Percentiles rank a stretch among this genome's conserved stretches.
Conservation (phyloP, 1,140 invertebrate species). For the Meloidogyne chitwoodi region DNA sequence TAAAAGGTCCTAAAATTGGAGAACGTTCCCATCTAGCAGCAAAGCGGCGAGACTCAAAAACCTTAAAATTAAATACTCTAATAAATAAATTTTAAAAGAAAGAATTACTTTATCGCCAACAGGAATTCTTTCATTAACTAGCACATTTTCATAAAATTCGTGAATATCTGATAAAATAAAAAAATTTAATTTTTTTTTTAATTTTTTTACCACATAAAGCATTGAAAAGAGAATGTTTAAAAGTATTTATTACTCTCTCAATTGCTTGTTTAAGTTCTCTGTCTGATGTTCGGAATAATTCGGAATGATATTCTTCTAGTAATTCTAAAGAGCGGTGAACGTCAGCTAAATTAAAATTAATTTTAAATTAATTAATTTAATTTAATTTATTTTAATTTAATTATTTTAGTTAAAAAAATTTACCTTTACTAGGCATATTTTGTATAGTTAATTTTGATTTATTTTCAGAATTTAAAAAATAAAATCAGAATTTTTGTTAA, state of each 20-base stretch:
- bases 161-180: constrained; percentile 32
- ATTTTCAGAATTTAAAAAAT: too few relatives aligned
- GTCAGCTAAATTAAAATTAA: constrained; percentile 28
- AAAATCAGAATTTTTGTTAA: too few relatives aligned
- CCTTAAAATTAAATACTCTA: too few relatives aligned
- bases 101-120: constrained; percentile 1
- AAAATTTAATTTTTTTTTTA: neutral
- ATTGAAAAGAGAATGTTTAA: constrained; percentile 40
- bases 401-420: neutral
- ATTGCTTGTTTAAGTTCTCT: constrained; percentile 34
- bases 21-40: constrained; percentile 33
- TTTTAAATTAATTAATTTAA: neutral
- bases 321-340: constrained; percentile 43
- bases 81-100: too few relatives aligned
- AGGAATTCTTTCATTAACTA: constrained; percentile 34
- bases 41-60: constrained; percentile 34
- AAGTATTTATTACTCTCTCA: constrained; percentile 32
- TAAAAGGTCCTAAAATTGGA: neutral
- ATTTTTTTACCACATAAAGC: constrained; percentile 38
- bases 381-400: neutral
- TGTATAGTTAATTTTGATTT: too few relatives aligned
- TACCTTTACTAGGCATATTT: constrained; percentile 19
- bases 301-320: constrained; percentile 41
- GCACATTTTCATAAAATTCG: constrained; percentile 40
- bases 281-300: constrained; percentile 39